Evolutionary conservation across 1,140 invertebrate species (phyloP).

Genomic region (Macrocentrus cingulum): DNA sequence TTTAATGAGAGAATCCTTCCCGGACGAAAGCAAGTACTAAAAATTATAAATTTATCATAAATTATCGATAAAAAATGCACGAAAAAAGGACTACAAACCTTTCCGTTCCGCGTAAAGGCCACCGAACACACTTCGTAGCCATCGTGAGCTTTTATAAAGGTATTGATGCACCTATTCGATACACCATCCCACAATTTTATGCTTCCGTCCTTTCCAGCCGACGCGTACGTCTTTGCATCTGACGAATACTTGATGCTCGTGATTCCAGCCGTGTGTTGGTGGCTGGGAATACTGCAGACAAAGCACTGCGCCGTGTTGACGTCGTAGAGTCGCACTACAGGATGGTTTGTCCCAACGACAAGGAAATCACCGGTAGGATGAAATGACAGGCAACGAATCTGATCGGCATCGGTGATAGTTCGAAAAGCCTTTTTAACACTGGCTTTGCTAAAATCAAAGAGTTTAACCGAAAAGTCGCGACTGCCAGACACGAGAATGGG

Average conservation of each 20-base stretch:
- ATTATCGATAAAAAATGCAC: constrained; percentile 8
- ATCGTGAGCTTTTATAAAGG: constrained; percentile 91
- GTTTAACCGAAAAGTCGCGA: constrained; percentile 89
- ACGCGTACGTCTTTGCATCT: constrained; percentile 86
- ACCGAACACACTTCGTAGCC: constrained; percentile 94
- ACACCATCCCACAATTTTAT: constrained; percentile 97
- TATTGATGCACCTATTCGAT: constrained; percentile 92
- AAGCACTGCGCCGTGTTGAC: constrained; percentile 95
- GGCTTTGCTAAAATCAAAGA: constrained; percentile 98
- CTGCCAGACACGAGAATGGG: constrained; percentile 93
- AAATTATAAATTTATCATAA: constrained; percentile 38
- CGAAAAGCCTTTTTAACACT: constrained; percentile 97
- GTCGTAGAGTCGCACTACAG: constrained; percentile 90
- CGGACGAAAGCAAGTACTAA: constrained; percentile 92
- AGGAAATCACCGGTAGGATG: constrained; percentile 95
- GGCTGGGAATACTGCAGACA: constrained; percentile 85
- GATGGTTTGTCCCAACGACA: constrained; percentile 90
- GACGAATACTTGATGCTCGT: constrained; percentile 79
- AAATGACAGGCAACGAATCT: constrained; percentile 85
- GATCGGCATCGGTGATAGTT: constrained; percentile 90
- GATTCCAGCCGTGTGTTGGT: constrained; percentile 88
- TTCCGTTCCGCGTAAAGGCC: constrained; percentile 93
- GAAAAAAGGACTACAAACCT: constrained; percentile 64
- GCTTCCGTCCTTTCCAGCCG: constrained; percentile 87
- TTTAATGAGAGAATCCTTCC: constrained; percentile 95